phyloP scores from a whole-genome alignment of 53 echinoderm and acorn worm genomes.

The Stichopus horrens region DNA sequence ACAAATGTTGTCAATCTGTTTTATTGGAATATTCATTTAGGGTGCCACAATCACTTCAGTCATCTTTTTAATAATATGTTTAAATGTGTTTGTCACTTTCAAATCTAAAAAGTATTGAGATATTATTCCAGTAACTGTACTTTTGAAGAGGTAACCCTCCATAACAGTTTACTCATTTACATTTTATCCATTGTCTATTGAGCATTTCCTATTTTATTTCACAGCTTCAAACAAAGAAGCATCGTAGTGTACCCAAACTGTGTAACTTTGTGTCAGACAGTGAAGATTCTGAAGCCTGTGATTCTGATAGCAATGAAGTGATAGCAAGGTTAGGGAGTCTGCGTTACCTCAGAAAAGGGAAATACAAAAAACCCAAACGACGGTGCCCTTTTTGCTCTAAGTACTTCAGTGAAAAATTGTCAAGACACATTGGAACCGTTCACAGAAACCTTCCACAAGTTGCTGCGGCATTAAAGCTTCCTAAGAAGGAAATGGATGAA shows the following conservation, averaged over 20 bases:
- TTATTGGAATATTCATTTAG: background rate
- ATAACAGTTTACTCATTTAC: background rate
- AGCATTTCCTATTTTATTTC: background rate
- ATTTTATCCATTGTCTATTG: background rate
- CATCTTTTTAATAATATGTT: background rate
- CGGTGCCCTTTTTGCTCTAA: conserved; percentile 56
- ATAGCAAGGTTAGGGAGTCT: background rate
- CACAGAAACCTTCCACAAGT: conserved; percentile 54
- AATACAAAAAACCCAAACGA: conserved; percentile 22
- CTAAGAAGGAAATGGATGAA: conserved; percentile 53
- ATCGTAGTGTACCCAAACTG: background rate
- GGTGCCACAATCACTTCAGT: background rate
- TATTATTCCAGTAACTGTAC: background rate
- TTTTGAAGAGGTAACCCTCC: background rate
- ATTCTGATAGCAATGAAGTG: background rate
- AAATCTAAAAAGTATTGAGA: background rate
- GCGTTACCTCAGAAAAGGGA: background rate
- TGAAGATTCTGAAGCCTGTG: background rate
- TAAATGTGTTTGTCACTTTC: background rate
- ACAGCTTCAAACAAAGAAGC: background rate
- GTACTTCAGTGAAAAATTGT: conserved; percentile 53
- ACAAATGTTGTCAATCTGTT: background rate
- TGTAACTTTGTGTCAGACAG: background rate
- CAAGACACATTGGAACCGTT: conserved; percentile 60
- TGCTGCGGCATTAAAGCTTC: conserved; percentile 60